Conservation (phyloP, 1,140 invertebrate genomes). For the Glomeris maerens region DNA sequence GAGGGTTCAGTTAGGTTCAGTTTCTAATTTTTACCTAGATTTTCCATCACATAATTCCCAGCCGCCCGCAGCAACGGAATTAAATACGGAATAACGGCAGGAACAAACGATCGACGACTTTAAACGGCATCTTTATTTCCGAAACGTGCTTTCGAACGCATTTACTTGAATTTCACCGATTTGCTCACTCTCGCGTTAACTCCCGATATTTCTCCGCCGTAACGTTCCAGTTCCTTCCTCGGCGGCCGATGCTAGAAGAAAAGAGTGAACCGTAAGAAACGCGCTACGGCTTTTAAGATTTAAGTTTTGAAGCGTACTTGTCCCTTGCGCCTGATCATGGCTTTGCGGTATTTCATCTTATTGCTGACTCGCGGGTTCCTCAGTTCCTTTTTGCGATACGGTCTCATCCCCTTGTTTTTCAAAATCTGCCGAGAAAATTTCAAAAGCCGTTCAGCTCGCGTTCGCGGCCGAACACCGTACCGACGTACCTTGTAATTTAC, state of each 20-base stretch:
- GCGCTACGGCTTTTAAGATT: neutral
- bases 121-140: too few relatives aligned
- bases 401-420: conserved; percentile 87
- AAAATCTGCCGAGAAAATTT: conserved; percentile 49
- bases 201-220: conserved; percentile 78
- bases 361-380: conserved; percentile 88
- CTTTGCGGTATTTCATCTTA: conserved; percentile 77
- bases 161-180: conserved; percentile 66
- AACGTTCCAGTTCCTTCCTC: conserved; percentile 58
- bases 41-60: too few relatives aligned
- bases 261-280: conserved; percentile 16
- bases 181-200: conserved; percentile 73
- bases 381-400: conserved; percentile 72
- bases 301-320: conserved; percentile 38
- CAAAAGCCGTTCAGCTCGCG: neutral
- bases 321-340: conserved; percentile 74
- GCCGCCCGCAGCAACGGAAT: too few relatives aligned
- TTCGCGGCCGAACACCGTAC: too few relatives aligned
- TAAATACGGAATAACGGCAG: too few relatives aligned
- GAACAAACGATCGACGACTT: too few relatives aligned
- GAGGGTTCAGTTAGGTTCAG: too few relatives aligned
- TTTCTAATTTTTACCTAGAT: too few relatives aligned
- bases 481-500: conserved; percentile 53
- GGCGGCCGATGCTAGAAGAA: conserved; percentile 46
- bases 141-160: too few relatives aligned